These are phyloP conservation scores for Cephus spinipes DNA, from an alignment of 2,888 invertebrate species.

Conservation along the genomic window DNA sequence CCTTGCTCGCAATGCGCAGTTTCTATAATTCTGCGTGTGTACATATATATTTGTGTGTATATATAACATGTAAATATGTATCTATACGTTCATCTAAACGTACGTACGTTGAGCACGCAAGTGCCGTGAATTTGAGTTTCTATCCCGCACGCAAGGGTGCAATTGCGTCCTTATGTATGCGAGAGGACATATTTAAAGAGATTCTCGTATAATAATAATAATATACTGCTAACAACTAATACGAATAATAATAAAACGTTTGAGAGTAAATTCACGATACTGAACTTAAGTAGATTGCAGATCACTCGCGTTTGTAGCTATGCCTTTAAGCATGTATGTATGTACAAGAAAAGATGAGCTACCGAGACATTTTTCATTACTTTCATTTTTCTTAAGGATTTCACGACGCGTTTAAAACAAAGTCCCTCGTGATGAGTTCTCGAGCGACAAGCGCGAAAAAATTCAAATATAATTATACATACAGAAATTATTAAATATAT, in stretches of 20 bases:
- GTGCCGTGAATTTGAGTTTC: background rate
- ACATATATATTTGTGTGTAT: background rate
- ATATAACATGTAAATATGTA: conserved; percentile 2
- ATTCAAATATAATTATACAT: background rate
- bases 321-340: conserved; percentile 44
- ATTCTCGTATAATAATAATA: conserved; percentile 14
- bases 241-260: conserved; percentile 14
- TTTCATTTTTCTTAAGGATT: background rate
- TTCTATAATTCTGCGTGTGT: background rate
- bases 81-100: background rate
- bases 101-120: background rate
- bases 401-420: background rate
- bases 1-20: background rate
- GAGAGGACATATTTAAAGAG: conserved; percentile 4
- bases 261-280: conserved; percentile 18
- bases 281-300: conserved; percentile 62
- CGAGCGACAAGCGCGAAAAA: background rate
- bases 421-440: background rate
- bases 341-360: conserved; percentile 45
- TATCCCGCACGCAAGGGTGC: background rate
- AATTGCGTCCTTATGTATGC: background rate
- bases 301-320: conserved; percentile 51
- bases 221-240: conserved; percentile 15
- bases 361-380: conserved; percentile 19
- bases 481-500: background rate